Evolutionary conservation across 2,888 invertebrate genomes (phyloP), one percentile per base, ranked within the genome.

Genomic region (Ceramica pisi): DNA sequence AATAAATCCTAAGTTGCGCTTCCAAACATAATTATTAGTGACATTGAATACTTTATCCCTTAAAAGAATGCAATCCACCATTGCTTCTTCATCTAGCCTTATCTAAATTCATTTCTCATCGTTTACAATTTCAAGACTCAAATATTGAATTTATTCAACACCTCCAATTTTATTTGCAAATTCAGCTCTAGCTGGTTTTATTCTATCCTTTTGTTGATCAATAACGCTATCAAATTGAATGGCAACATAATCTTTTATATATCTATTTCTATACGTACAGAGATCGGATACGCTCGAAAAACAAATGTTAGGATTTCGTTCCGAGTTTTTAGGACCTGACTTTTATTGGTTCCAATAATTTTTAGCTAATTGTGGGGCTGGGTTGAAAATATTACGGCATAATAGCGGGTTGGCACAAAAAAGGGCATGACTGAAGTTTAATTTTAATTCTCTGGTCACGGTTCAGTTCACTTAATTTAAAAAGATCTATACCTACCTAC

Each of bases 151-250:
- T 79, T 59, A 72, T 78, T 69, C n/a, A 48, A 44, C 19, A 59
- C 19, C 38, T 51, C 23, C 7, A 50, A 50, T 67, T 31, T 56
- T 61, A 68, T 65, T 51, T 61, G 46, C 19, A 56, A 80, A 16
- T 53, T 35, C 21, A 46, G 19, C n/a, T 71, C 19, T 71, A 26
- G 0, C 19, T 41, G 12, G 26, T 75, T 84, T 67, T 81, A 70
- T 85, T 70, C 78, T 81, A 80, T 87, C 68, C 79, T 81, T 79
- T 87, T 86, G 82, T 80, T 85, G 72, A 78, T 80, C 85, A 81
- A 85, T 81, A 75, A 73, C 77, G 83, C 50, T 73, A 75, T 74
- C 85, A 73, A 88, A 88, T 90, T 62, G 69, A 61, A 81, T 80
- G 75, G 65, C 64, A 63, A 61, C 62, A 66, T 65, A 56, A 74